A percentile compares a stretch with the other conserved stretches of the same genome.
phyloP scores from a whole-genome alignment of 2,113 vertebrate genomes.

The Nesoenas mayeri region DNA sequence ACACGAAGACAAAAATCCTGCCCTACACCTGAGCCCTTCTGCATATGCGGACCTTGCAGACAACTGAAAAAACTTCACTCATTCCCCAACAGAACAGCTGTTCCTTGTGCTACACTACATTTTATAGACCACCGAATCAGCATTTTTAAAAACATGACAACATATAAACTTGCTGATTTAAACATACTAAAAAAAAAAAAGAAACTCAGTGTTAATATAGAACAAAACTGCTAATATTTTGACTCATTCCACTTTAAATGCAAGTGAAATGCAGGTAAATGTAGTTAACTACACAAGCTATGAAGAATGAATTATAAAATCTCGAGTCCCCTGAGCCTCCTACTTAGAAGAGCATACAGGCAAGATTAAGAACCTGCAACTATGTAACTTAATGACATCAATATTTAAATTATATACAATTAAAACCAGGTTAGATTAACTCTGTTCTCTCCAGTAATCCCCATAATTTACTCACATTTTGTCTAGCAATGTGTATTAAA shows the following conservation, averaged over 20 bases:
- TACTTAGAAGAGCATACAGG: not conserved
- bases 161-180: not conserved
- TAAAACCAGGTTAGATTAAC: slow-evolving; percentile 4
- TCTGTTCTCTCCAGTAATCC: not conserved
- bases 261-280: not conserved
- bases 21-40: not conserved
- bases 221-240: not conserved
- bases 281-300: not conserved
- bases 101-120: not conserved
- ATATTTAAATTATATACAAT: not conserved
- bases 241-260: not conserved
- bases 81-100: not conserved
- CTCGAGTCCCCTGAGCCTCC: not conserved
- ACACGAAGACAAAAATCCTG: not conserved
- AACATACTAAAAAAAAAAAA: not conserved
- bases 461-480: not conserved
- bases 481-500: not conserved
- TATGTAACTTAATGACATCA: not conserved
- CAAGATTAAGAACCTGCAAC: not conserved
- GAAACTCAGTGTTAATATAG: not conserved
- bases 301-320: not conserved
- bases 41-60: not conserved
- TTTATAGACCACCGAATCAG: not conserved
- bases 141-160: not conserved
- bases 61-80: not conserved